Conservation (phyloP, 2,797 vertebrate genomes). For the Stomatorhinus walkeri region DNA sequence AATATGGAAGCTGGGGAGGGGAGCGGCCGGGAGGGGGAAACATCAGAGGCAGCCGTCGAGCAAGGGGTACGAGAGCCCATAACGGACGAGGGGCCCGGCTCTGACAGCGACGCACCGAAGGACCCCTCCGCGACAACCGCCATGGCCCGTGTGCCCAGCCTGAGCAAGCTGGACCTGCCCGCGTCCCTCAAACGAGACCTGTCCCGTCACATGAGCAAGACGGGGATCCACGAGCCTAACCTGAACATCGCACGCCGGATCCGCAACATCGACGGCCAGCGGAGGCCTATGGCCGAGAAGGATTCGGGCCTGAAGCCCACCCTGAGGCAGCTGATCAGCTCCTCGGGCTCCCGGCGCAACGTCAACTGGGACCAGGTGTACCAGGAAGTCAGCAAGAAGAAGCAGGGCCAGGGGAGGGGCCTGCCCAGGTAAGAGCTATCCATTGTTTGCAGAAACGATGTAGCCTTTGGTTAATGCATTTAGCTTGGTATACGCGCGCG, state of each 20-base stretch:
- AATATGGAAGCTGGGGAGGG: constrained; percentile 10
- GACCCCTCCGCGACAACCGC: constrained; percentile 38
- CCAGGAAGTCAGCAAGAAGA: constrained; percentile 88
- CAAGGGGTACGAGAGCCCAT: neutral
- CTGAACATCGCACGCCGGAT: constrained; percentile 88
- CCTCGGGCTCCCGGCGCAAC: constrained; percentile 72
- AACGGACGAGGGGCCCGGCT: constrained; percentile 51
- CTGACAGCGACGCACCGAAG: constrained; percentile 67
- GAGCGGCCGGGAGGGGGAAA: constrained; percentile 10
- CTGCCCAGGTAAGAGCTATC: constrained; percentile 76
- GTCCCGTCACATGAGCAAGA: constrained; percentile 82
- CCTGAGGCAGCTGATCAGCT: constrained; percentile 86
- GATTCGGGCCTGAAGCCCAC: constrained; percentile 89
- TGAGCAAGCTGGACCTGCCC: constrained; percentile 79
- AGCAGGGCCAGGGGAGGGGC: constrained; percentile 91
- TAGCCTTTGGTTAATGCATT: neutral
- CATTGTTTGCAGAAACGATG: neutral
- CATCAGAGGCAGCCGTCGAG: neutral
- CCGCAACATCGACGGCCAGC: constrained; percentile 74
- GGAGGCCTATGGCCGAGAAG: constrained; percentile 78
- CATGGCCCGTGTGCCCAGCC: constrained; percentile 49
- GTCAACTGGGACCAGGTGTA: constrained; percentile 99
- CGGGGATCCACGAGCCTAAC: constrained; percentile 77
- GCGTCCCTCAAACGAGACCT: constrained; percentile 83
- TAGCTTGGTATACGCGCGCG: neutral